phyloP scores from a whole-genome alignment of 2,797 vertebrate species.

The Pseudochaenichthys georgianus region DNA sequence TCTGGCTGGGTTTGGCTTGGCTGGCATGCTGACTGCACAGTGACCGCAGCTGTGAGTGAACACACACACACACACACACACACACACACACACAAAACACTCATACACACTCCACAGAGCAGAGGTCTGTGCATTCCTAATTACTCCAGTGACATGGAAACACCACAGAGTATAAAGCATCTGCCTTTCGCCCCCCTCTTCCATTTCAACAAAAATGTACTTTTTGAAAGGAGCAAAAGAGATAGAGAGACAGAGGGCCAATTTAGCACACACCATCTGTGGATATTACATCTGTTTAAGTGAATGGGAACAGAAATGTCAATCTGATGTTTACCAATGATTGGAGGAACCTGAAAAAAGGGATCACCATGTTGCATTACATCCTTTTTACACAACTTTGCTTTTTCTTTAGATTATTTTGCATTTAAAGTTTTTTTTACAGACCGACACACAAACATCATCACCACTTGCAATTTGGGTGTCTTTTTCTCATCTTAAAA shows the following conservation, averaged over 20 bases:
- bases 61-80: not conserved
- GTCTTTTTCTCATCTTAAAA: slow-evolving; percentile 21
- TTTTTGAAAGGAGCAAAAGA: slow-evolving; percentile 58
- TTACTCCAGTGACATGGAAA: slow-evolving; percentile 83
- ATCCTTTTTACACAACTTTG: slow-evolving; percentile 64
- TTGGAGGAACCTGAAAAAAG: slow-evolving; percentile 64
- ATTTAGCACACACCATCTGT: slow-evolving; percentile 75
- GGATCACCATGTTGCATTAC: slow-evolving; percentile 49
- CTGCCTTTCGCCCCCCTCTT: slow-evolving; percentile 61
- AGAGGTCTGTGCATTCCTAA: slow-evolving; percentile 78
- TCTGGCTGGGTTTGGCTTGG: slow-evolving; percentile 58
- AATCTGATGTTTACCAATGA: slow-evolving; percentile 57
- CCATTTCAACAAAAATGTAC: slow-evolving; percentile 70
- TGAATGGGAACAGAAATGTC: slow-evolving; percentile 44
- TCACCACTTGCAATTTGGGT: not conserved
- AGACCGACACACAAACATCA: slow-evolving; percentile 21
- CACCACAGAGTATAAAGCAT: slow-evolving; percentile 81
- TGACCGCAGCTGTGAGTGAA: slow-evolving; percentile 72
- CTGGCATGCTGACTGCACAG: slow-evolving; percentile 58
- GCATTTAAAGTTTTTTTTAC: slow-evolving; percentile 37
- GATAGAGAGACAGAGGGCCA: slow-evolving; percentile 36
- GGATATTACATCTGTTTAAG: slow-evolving; percentile 69
- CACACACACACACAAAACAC: slow-evolving; percentile 36
- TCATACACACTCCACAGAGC: slow-evolving; percentile 59
- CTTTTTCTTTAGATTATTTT: slow-evolving; percentile 44